These are phyloP conservation scores for Echiichthys vipera DNA, from an alignment of 2,797 vertebrate genomes.

Conservation along the genomic window DNA sequence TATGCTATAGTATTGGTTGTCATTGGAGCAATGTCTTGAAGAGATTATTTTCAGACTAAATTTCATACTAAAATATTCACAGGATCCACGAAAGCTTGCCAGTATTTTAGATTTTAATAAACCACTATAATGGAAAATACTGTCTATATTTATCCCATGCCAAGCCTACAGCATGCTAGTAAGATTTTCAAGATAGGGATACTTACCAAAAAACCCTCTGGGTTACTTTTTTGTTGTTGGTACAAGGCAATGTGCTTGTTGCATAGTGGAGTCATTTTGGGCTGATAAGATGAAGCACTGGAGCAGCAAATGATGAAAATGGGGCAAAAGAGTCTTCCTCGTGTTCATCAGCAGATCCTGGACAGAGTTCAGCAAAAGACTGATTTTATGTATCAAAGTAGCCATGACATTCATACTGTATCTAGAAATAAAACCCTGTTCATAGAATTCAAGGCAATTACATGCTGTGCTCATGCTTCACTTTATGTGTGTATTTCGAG, in stretches of 20 bases:
- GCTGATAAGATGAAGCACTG: slow-evolving; percentile 33
- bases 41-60: not conserved
- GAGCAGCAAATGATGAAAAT: slow-evolving; percentile 36
- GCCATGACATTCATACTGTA: slow-evolving; percentile 1
- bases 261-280: slow-evolving; percentile 26
- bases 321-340: slow-evolving; percentile 8
- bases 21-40: slow-evolving; percentile 3
- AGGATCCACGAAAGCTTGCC: slow-evolving; percentile 23
- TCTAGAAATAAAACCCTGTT: slow-evolving; percentile 2
- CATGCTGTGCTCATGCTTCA: not conserved
- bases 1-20: not conserved
- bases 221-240: slow-evolving; percentile 36
- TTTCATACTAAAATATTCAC: slow-evolving; percentile 44
- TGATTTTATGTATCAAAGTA: not conserved
- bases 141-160: slow-evolving; percentile 46
- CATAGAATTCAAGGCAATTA: not conserved
- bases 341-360: slow-evolving; percentile 16
- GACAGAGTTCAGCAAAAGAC: slow-evolving; percentile 22
- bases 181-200: slow-evolving; percentile 48
- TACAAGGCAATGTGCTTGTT: slow-evolving; percentile 30
- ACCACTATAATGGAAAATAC: slow-evolving; percentile 39
- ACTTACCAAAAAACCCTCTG: slow-evolving; percentile 50
- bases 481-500: not conserved
- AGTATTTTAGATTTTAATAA: slow-evolving; percentile 44
- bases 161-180: slow-evolving; percentile 48